A percentile compares a stretch with the other conserved stretches of the same genome.
Conservation (phyloP, 92 coral and sea anemone genomes). For the Palythoa grandis region DNA sequence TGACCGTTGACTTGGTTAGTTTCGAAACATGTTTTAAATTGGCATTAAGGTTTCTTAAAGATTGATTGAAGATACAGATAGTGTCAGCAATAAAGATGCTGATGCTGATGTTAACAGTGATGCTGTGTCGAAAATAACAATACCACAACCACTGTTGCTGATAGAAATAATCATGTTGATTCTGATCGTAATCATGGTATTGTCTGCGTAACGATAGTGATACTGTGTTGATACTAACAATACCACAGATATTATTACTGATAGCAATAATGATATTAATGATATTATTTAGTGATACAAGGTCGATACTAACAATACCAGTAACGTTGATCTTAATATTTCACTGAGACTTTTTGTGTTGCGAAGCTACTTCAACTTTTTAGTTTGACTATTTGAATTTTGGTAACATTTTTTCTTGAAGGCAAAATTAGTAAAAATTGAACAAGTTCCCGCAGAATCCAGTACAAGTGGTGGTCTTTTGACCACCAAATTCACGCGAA, state of each 20-base stretch:
- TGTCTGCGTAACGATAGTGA: not conserved
- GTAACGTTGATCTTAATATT: not conserved
- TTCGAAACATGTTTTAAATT: too few relatives aligned
- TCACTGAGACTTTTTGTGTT: too few relatives aligned
- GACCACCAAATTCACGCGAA: conserved; percentile 28
- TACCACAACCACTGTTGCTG: not conserved
- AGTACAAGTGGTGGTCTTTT: conserved; percentile 1
- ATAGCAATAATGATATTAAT: not conserved
- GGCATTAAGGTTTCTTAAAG: too few relatives aligned
- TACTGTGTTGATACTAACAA: not conserved
- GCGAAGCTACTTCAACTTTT: too few relatives aligned
- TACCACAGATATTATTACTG: not conserved
- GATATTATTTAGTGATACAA: not conserved
- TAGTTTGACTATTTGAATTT: not conserved
- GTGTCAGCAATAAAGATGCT: not conserved
- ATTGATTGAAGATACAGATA: not conserved
- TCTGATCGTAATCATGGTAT: too few relatives aligned
- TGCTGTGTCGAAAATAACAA: too few relatives aligned
- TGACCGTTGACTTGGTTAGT: too few relatives aligned
- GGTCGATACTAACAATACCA: not conserved
- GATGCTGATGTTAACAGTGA: not conserved
- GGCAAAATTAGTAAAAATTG: conserved; percentile 39
- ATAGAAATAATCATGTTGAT: not conserved
- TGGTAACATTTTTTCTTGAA: not conserved
- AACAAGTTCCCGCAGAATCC: conserved; percentile 18